These are phyloP conservation scores for Ivindomyrus marchei DNA, from an alignment of 2,113 vertebrate species.

Conservation along the genomic window DNA sequence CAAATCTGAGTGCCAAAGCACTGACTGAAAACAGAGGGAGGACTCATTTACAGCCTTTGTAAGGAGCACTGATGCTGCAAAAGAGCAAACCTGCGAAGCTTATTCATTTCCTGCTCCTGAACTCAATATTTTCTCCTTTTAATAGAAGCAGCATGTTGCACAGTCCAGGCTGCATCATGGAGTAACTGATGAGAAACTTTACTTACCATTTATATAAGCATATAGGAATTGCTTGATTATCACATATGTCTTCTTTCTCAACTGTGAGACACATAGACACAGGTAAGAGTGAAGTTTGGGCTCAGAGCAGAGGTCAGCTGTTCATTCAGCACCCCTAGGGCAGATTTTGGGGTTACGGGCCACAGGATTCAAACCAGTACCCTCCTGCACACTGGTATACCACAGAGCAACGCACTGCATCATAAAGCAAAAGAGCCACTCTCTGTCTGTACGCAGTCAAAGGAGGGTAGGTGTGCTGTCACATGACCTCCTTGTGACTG, in stretches of 20 bases:
- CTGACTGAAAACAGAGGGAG: background rate
- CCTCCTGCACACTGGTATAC: background rate
- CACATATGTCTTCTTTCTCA: background rate
- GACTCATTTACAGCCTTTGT: background rate
- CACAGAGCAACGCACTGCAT: background rate
- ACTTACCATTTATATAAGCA: background rate
- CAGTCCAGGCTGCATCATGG: background rate
- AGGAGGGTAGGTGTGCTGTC: background rate
- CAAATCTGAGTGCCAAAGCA: background rate
- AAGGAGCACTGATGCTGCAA: background rate
- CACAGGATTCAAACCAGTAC: background rate
- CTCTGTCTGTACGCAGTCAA: background rate
- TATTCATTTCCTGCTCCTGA: background rate
- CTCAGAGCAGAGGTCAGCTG: background rate
- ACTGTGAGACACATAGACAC: background rate
- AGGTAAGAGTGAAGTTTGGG: background rate
- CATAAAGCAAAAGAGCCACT: background rate
- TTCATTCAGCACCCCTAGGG: background rate
- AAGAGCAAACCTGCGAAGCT: background rate
- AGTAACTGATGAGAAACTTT: background rate
- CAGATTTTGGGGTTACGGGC: background rate
- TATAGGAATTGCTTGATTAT: background rate
- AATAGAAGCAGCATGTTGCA: background rate
- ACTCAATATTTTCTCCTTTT: too few relatives aligned
- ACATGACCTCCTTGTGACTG: background rate